Base-by-base conservation (phyloP, 1,140 invertebrate species). In the Drosophila prosaltans region DNA sequence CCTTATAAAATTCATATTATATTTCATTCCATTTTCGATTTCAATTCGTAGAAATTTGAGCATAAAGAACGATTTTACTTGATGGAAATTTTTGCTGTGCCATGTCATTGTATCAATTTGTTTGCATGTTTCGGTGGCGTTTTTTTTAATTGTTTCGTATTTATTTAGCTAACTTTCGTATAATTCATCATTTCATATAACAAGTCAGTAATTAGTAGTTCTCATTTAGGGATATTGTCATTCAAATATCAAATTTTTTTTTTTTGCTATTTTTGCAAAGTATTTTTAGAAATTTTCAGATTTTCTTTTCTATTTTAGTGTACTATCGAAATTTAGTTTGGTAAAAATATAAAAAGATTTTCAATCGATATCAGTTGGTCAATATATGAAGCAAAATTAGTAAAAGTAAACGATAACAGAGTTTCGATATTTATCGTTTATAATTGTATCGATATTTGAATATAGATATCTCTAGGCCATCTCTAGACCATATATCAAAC, bases 141-240 rank as follows among this genome's bases (percentile, higher is more conserved):
- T 64, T 24, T 51, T 26, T 10, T 26, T 10, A 48, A 48, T 21
- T 6, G 21, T 51, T 51, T 51, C 45, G 45, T 51, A 51, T 10
- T 51, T 51, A 10, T 26, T n/a, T 45, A 30, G 41, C 77, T 66
- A 71, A 51, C 61, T 78, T 78, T 70, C 16, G 48, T 40, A 55
- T 36, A 55, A 41, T 55, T 55, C 28, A 32, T 55, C 39, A 36
- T 63, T 36, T 57, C 74, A 76, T 77, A 16, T 77, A 63, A 76
- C 69, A 36, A 64, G 54, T 64, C 70, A 74, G 65, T 55, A 24
- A 48, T 67, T 70, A 39, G 11, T 57, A 57, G 55, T 36, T 57
- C 9, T 36, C 55, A 58, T 58, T 24, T 26, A 26, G 45, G 45
- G 45, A 51, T 51, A 51, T 51, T 26, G n/a, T 10, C 45, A 51